Percentiles rank a stretch among this genome's conserved stretches.
Evolutionary conservation across 2,888 invertebrate genomes (phyloP).

Genomic region (Drosophila monieri): DNA sequence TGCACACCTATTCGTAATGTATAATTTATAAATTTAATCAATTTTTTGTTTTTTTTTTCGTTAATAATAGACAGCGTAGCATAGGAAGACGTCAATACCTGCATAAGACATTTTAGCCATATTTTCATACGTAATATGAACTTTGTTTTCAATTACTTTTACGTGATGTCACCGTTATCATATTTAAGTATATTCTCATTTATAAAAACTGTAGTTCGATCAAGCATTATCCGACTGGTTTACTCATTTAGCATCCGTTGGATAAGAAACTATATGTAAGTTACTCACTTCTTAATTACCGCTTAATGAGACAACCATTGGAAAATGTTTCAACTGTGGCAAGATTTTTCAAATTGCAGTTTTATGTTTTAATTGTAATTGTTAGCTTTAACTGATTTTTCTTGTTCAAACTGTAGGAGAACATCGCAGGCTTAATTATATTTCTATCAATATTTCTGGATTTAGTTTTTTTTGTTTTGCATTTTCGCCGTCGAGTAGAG

Average conservation of each 20-base stretch:
- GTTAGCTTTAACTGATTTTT: conserved; percentile 45
- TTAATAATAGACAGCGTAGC: conserved; percentile 85
- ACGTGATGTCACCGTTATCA: conserved; percentile 34
- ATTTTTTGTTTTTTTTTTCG: conserved; percentile 81
- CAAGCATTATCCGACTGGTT: conserved; percentile 48
- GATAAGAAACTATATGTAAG: conserved; percentile 4
- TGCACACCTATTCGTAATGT: conserved; percentile 78
- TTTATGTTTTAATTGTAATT: conserved; percentile 27
- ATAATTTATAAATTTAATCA: conserved; percentile 75
- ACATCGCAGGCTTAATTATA: conserved; percentile 66
- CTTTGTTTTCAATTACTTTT: conserved; percentile 40
- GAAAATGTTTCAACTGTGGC: conserved; percentile 53
- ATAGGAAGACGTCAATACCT: conserved; percentile 85
- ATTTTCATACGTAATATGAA: conserved; percentile 72
- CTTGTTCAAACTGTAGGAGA: conserved; percentile 65
- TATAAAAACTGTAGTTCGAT: conserved; percentile 54
- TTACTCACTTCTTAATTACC: conserved; percentile 4
- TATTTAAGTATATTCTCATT: conserved; percentile 39
- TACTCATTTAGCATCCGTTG: conserved; percentile 1
- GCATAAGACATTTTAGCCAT: conserved; percentile 85
- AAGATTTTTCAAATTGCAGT: conserved; percentile 25
- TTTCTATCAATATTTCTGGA: conserved; percentile 33
- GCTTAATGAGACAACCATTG: conserved; percentile 62
- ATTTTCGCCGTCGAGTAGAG: conserved; percentile 36
- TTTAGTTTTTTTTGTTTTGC: conserved; percentile 21